phyloP scores from a whole-genome alignment of 2,113 vertebrate species.

The Calypte anna region DNA sequence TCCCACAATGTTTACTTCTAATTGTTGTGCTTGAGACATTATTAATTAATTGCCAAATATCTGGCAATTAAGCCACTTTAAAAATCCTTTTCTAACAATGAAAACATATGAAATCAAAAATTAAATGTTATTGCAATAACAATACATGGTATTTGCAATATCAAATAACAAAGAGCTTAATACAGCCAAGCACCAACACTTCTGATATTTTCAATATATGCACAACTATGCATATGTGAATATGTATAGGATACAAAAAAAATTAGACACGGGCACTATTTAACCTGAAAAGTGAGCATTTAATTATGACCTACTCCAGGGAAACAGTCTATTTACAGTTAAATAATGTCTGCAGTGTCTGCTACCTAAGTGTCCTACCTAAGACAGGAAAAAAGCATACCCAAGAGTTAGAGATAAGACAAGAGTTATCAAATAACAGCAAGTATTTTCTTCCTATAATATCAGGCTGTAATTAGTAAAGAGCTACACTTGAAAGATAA shows the following conservation, averaged over 20 bases:
- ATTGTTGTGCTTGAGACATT: neutral
- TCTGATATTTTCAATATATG: neutral
- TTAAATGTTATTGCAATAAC: neutral
- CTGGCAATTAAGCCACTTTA: neutral
- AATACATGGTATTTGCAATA: neutral
- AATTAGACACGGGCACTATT: neutral
- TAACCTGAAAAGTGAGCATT: neutral
- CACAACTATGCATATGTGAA: accelerated
- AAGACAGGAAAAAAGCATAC: neutral
- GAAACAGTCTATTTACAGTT: neutral
- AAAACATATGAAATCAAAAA: neutral
- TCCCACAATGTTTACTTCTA: conserved; percentile 1
- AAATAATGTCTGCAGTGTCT: neutral
- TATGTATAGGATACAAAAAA: neutral
- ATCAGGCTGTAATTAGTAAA: neutral
- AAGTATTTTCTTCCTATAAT: neutral
- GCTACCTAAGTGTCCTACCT: neutral
- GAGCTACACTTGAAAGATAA: neutral
- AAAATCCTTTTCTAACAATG: neutral
- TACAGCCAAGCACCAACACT: neutral
- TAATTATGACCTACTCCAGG: neutral
- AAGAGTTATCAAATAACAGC: neutral
- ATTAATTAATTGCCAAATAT: neutral
- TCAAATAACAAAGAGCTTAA: neutral
- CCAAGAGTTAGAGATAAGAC: neutral